Evolutionary conservation across 2,888 invertebrate genomes (phyloP), one percentile per base, ranked within the genome.

Genomic region (Danaus chrysippus): DNA sequence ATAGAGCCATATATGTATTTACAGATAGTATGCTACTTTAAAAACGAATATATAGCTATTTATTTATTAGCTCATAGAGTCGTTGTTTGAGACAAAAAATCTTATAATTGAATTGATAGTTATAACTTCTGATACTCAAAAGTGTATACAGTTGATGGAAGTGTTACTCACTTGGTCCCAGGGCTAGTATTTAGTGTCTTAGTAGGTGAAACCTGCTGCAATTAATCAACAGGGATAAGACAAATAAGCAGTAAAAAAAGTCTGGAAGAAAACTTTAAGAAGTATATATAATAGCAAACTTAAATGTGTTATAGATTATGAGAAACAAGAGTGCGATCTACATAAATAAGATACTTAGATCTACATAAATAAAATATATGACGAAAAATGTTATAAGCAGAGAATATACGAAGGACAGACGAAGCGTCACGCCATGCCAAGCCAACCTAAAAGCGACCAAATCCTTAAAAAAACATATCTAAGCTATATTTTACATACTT

Each of bases 141-240:
- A 65, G 58, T 59, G 60, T 56, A 67, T 58, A 59, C 59, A 62
- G 54, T 58, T 52, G 58, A 59, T 58, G 65, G 60, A 61, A 63
- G 64, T 62, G 58, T 76, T 86, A 90, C 91, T 91, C 81, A 91
- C 91, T 88, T 90, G 86, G 74, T 80, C 76, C 77, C 75, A 74
- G 80, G 82, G 78, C 85, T 87, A 89, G 79, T 81, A 77, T 87
- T 90, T 87, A 90, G 86, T 87, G 90, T 88, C 89, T 91, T 91
- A 90, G 88, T 84, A 83, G 91, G 90, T 86, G 91, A 90, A 73
- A 90, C 80, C 85, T 84, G 90, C 90, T 90, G 91, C 76, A 91
- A 91, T 89, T 83, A 82, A 84, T 84, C 79, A 76, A 70, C 74
- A 83, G 81, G 82, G 79, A 79, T 87, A 87, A 87, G 81, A 84